Conservation (phyloP, 2,113 vertebrate species). For the Deroptyus accipitrinus region DNA sequence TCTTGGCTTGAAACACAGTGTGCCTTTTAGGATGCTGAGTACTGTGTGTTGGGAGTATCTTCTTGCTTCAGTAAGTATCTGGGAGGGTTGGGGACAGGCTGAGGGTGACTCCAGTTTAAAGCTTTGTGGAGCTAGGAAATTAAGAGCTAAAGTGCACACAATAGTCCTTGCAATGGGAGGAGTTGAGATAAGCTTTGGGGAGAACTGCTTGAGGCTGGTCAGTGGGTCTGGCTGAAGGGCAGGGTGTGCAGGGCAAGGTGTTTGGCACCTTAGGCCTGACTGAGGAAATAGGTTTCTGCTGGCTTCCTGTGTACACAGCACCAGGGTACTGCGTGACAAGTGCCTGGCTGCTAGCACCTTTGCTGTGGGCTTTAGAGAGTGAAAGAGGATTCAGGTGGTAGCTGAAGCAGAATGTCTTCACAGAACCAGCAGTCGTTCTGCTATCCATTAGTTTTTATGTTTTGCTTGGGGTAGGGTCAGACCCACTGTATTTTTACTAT, state of each 20-base stretch:
- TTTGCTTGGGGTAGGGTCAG: neutral
- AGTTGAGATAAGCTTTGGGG: neutral
- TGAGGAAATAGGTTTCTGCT: neutral
- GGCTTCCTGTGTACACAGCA: neutral
- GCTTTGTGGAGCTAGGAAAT: neutral
- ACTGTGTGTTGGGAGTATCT: neutral
- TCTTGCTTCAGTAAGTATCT: neutral
- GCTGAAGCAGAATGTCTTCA: neutral
- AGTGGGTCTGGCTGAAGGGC: neutral
- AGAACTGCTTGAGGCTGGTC: neutral
- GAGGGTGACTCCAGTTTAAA: neutral
- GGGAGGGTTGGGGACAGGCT: neutral
- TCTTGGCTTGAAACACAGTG: neutral
- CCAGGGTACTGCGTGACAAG: neutral
- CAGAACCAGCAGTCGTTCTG: neutral
- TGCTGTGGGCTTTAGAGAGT: neutral
- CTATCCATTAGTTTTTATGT: neutral
- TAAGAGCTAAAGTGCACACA: neutral
- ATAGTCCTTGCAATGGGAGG: neutral
- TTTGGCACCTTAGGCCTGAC: neutral
- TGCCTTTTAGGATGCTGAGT: neutral
- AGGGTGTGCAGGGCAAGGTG: neutral
- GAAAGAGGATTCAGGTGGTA: neutral
- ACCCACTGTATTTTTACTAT: neutral
- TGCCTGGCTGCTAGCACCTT: neutral